Evolutionary conservation across 2,888 invertebrate genomes (phyloP).

Genomic region (Gymnoscelis rufifasciata): DNA sequence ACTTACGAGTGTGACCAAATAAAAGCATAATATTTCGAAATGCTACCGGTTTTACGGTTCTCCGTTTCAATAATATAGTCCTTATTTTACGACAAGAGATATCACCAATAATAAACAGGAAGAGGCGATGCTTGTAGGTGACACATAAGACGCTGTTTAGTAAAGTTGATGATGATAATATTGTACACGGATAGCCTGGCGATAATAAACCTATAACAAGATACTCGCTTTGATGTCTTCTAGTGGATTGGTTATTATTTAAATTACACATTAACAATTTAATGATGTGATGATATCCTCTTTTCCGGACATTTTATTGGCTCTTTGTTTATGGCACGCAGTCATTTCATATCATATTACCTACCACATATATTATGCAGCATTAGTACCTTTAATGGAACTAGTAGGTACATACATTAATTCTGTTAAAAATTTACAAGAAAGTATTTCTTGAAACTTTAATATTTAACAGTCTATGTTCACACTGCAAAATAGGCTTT

Average conservation of each 20-base stretch:
- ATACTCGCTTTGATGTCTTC: slow-evolving; percentile 16
- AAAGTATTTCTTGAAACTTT: too few relatives aligned
- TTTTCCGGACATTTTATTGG: slow-evolving; percentile 4
- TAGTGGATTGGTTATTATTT: slow-evolving; percentile 10
- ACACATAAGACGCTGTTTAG: slow-evolving; percentile 16
- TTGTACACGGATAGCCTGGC: slow-evolving; percentile 24
- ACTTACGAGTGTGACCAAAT: slow-evolving; percentile 30
- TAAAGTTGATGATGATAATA: slow-evolving; percentile 32
- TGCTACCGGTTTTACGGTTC: slow-evolving; percentile 19
- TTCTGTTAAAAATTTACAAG: too few relatives aligned
- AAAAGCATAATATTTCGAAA: slow-evolving; percentile 24
- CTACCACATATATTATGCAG: too few relatives aligned
- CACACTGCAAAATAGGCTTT: too few relatives aligned
- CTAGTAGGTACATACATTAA: too few relatives aligned
- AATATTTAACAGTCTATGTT: too few relatives aligned
- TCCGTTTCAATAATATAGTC: slow-evolving; percentile 3
- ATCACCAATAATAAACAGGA: slow-evolving; percentile 13
- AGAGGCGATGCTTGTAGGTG: slow-evolving; percentile 10
- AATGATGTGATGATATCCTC: slow-evolving; percentile 16
- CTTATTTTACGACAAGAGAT: slow-evolving; percentile 7
- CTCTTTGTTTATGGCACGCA: not conserved
- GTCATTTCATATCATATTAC: too few relatives aligned
- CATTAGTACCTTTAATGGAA: too few relatives aligned
- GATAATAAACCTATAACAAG: slow-evolving; percentile 21
- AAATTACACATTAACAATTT: slow-evolving; percentile 15